A percentile compares a stretch with the other conserved stretches of the same genome.
Conservation (phyloP, 2,888 invertebrate species). For the Pelosia muscerda region DNA sequence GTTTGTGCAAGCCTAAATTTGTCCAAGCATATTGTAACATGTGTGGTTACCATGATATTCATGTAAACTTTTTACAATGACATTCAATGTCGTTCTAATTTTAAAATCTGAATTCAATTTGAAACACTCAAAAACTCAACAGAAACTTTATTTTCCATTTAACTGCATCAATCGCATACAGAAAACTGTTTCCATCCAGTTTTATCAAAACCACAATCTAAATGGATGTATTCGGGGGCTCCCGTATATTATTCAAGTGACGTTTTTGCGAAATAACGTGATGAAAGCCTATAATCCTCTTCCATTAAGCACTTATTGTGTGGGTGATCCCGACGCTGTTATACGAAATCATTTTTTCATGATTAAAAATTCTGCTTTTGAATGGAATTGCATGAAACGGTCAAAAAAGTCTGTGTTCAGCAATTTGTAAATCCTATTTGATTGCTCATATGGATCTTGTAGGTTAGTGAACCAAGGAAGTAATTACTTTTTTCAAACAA, state of each 20-base stretch:
- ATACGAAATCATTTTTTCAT: constrained; percentile 62
- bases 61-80: not conserved
- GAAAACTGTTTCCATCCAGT: constrained; percentile 37
- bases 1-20: no score
- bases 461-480: constrained; percentile 9
- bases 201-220: constrained; percentile 65
- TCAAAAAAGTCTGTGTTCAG: constrained; percentile 36
- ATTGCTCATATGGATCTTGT: constrained; percentile 32
- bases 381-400: constrained; percentile 40
- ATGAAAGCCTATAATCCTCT: constrained; percentile 71
- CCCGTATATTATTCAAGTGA: constrained; percentile 63
- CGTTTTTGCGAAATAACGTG: constrained; percentile 66
- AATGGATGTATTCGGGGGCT: constrained; percentile 60
- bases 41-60: no score
- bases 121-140: constrained; percentile 8
- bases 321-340: constrained; percentile 57
- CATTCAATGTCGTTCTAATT: not conserved
- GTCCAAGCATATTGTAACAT: no score
- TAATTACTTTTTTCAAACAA: not conserved
- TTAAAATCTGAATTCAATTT: constrained; percentile 22
- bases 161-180: constrained; percentile 36
- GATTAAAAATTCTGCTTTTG: constrained; percentile 59
- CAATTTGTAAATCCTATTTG: constrained; percentile 42
- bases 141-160: constrained; percentile 33
- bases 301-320: constrained; percentile 73